Conservation (phyloP, 2,113 vertebrate genomes). For the Equus przewalskii region DNA sequence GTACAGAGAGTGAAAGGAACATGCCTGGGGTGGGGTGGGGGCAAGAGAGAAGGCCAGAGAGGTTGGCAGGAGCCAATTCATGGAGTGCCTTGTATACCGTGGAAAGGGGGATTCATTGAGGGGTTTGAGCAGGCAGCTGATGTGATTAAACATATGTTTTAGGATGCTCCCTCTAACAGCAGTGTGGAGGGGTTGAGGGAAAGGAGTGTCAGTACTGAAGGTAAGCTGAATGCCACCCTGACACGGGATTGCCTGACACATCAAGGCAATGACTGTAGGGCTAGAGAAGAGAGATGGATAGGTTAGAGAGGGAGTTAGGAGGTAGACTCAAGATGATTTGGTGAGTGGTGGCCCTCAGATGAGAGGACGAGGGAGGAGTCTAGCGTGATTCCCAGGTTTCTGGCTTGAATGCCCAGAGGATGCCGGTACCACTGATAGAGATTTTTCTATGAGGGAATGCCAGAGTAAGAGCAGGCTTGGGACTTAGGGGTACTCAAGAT, state of each 20-base stretch:
- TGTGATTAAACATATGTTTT: background rate
- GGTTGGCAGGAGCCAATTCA: background rate
- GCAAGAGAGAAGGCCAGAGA: background rate
- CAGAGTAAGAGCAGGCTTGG: background rate
- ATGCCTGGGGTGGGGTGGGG: background rate
- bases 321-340: background rate
- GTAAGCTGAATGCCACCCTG: background rate
- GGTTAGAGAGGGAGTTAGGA: background rate
- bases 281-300: background rate
- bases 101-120: background rate
- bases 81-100: background rate
- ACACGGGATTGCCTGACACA: background rate
- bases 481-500: background rate
- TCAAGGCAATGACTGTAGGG: background rate
- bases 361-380: background rate
- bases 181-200: background rate
- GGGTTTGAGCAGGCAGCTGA: conserved; percentile 13
- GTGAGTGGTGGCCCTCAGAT: background rate
- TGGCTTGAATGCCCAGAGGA: background rate
- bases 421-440: background rate
- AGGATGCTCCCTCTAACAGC: background rate
- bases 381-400: conserved; percentile 2
- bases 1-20: background rate
- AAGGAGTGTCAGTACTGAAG: background rate
- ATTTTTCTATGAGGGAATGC: background rate